phyloP scores from a whole-genome alignment of 1,140 invertebrate genomes.

The Drosophila fuyamai region DNA sequence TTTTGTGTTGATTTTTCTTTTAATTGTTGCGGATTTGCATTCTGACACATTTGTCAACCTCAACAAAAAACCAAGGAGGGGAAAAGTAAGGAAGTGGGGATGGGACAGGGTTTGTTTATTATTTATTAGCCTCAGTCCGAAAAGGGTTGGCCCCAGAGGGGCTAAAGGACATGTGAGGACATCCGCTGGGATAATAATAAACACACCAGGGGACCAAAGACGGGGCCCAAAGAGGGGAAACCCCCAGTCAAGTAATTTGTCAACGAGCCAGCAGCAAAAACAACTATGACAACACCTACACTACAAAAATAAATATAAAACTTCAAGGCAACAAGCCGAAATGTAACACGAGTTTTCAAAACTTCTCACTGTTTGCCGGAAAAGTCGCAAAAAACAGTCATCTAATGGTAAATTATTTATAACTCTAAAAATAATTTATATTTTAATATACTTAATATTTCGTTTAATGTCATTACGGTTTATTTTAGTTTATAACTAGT shows the following conservation, averaged over 20 bases:
- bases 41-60: constrained; percentile 85
- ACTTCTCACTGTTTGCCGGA: no score
- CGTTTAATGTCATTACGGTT: no score
- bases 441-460: no score
- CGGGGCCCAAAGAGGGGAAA: not conserved
- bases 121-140: constrained; percentile 71
- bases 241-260: constrained; percentile 69
- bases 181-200: constrained; percentile 79
- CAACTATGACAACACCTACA: constrained; percentile 33
- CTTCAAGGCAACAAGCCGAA: not conserved
- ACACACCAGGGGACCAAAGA: constrained; percentile 51
- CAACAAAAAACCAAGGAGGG: constrained; percentile 45
- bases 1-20: constrained; percentile 84
- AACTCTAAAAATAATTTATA: no score
- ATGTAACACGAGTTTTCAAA: no score
- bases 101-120: constrained; percentile 63
- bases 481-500: no score
- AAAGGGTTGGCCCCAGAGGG: not conserved
- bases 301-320: not conserved
- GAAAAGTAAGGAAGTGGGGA: constrained; percentile 19
- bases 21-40: constrained; percentile 85
- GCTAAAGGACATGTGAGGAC: constrained; percentile 60
- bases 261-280: constrained; percentile 37
- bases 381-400: no score
- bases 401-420: no score